Base-by-base conservation (phyloP, 2,888 invertebrate species). In the Ephialtes manifestator region DNA sequence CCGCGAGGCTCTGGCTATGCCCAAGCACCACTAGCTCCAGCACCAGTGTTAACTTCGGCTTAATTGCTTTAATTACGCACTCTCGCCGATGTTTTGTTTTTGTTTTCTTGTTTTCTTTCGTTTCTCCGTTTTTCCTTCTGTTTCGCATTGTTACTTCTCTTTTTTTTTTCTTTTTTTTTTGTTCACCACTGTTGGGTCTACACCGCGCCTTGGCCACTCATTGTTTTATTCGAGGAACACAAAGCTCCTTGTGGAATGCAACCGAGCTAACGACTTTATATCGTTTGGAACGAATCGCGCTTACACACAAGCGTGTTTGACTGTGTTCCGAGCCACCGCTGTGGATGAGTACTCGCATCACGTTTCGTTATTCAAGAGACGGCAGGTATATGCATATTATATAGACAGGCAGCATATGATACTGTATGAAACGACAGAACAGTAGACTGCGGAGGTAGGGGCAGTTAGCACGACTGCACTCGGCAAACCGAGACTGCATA, bases 31-130 rank as follows among this genome's bases (percentile, higher is more conserved):
- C 68, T 48, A 58, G 58, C 67, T 65, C 72, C 70, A 76, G 79
- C 80, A 71, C 72, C 83, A 81, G 87, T 87, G 89, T 89, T 89
- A 89, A 88, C 88, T 90, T 89, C 80, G 77, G 86, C 87, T 89
- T 89, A 90, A 89, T 88, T 89, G 88, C 88, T 88, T 89, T 90
- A 90, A 90, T 89, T 89, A 90, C 87, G 83, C 89, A 88, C 87
- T 88, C 87, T 86, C 87, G 79, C 83, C 76, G 67, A 68, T 80
- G 83, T 80, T 80, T 80, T 75, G 28, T 76, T 65, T 67, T 60
- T 67, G 35, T 75, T 79, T 24, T 48, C 60, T 20, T 63, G 46
- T 31, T 28, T 80, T 79, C 78, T 81, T 80, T 82, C 82, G 72
- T 85, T 84, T 83, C 68, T 79, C 65, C 78, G 48, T 55, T 84